phyloP scores from a whole-genome alignment of 2,113 vertebrate species.

The Coreoperca whiteheadi region DNA sequence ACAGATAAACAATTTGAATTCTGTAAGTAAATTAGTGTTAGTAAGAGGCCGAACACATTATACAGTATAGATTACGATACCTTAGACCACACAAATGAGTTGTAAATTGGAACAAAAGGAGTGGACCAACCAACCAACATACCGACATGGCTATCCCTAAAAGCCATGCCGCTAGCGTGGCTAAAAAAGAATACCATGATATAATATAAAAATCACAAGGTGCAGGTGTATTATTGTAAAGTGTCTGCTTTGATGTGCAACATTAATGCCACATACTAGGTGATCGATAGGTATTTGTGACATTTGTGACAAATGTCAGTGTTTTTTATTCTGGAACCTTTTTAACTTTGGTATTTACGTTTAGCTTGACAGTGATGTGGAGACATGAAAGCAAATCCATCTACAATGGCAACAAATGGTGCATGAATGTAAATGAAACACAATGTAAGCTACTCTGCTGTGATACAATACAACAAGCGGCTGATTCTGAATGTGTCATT shows the following conservation, averaged over 20 bases:
- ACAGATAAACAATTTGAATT: background rate
- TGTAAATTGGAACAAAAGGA: too few relatives aligned
- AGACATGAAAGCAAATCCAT: background rate
- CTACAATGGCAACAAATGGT: background rate
- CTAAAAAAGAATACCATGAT: too few relatives aligned
- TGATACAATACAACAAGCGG: slow-evolving; percentile 9
- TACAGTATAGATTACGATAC: background rate
- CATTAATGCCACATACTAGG: background rate
- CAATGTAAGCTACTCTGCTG: slow-evolving; percentile 17
- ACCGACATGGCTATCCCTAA: too few relatives aligned
- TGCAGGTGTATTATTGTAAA: background rate
- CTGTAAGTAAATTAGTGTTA: background rate
- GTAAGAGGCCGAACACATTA: background rate
- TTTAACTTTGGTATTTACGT: background rate
- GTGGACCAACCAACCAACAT: too few relatives aligned
- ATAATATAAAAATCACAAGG: background rate
- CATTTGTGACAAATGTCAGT: background rate
- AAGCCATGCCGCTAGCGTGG: too few relatives aligned
- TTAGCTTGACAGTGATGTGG: slow-evolving; percentile 1
- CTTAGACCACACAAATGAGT: background rate
- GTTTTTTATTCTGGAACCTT: background rate
- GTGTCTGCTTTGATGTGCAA: background rate
- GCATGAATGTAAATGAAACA: slow-evolving; percentile 37
- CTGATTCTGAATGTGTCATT: slow-evolving; percentile 48
- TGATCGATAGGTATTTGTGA: background rate